These are phyloP conservation scores for Arctia plantaginis DNA, from an alignment of 2,888 invertebrate genomes.

Conservation along the genomic window DNA sequence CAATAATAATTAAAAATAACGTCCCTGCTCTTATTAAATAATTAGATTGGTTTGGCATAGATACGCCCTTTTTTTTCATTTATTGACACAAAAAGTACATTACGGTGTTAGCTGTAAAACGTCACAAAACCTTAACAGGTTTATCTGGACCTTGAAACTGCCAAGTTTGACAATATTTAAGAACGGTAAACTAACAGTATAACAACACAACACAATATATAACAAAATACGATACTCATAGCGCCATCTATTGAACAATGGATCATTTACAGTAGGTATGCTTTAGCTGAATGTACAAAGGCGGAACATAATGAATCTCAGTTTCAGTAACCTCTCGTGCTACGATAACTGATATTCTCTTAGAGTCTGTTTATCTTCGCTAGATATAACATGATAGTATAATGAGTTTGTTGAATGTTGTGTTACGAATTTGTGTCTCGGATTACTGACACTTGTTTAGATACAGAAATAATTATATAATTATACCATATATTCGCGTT, in stretches of 20 bases:
- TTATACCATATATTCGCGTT: background rate
- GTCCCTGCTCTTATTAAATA: background rate
- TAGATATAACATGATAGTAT: background rate
- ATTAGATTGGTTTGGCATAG: background rate
- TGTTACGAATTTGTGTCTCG: background rate
- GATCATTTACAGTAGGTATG: slow-evolving; percentile 5
- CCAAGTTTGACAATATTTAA: background rate
- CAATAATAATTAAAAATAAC: background rate
- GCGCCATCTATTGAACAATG: slow-evolving; percentile 39
- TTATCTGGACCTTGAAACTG: no score
- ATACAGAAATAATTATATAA: background rate
- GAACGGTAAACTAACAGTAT: background rate
- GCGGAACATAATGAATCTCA: slow-evolving; percentile 13
- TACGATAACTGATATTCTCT: slow-evolving; percentile 13
- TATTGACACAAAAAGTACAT: no score
- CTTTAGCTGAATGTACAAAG: slow-evolving; percentile 7
- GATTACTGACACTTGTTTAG: background rate
- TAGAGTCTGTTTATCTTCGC: background rate
- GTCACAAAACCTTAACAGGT: no score
- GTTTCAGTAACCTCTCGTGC: slow-evolving; percentile 6
- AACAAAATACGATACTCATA: slow-evolving; percentile 3
- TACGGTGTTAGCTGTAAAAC: no score
- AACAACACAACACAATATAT: background rate
- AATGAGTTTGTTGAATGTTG: background rate
- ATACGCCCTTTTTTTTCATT: no score